Evolutionary conservation across 2,113 vertebrate species (phyloP).

Genomic region (Chaetops frenatus): DNA sequence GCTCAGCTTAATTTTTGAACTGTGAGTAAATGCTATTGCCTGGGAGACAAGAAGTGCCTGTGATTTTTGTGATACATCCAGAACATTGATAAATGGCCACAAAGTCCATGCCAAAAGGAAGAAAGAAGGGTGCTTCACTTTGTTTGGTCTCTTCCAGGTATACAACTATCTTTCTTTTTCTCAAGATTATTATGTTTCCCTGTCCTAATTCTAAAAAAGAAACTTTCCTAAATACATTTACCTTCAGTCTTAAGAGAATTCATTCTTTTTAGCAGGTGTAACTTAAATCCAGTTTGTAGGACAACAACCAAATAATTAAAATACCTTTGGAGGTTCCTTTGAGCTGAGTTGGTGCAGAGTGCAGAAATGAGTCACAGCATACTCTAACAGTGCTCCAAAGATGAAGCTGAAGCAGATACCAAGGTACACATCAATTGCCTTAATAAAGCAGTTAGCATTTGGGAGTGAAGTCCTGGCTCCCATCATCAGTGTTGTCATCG

Average conservation of each 20-base stretch:
- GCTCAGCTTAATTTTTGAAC: background rate
- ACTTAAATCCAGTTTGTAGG: background rate
- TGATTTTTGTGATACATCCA: background rate
- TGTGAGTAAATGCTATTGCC: background rate
- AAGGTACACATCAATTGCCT: constrained; percentile 87
- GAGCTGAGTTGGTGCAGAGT: constrained; percentile 71
- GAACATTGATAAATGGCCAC: background rate
- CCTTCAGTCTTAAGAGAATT: background rate
- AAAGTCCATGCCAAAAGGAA: background rate
- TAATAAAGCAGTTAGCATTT: constrained; percentile 89
- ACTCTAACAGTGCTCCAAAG: constrained; percentile 86
- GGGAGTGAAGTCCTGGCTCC: constrained; percentile 85
- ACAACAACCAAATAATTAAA: background rate
- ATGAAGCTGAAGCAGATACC: constrained; percentile 92
- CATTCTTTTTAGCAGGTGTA: background rate
- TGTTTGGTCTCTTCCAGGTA: background rate
- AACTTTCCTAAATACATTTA: background rate
- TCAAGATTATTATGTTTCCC: background rate
- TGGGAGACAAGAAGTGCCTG: background rate
- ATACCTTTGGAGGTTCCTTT: constrained; percentile 56
- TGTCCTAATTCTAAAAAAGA: background rate
- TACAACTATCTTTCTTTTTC: background rate
- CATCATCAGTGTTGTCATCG: constrained; percentile 92
- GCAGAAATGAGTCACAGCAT: constrained; percentile 88
- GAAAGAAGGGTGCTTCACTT: background rate